Evolutionary conservation across 1,140 invertebrate genomes (phyloP).

Genomic region (Lepidurus packardi): DNA sequence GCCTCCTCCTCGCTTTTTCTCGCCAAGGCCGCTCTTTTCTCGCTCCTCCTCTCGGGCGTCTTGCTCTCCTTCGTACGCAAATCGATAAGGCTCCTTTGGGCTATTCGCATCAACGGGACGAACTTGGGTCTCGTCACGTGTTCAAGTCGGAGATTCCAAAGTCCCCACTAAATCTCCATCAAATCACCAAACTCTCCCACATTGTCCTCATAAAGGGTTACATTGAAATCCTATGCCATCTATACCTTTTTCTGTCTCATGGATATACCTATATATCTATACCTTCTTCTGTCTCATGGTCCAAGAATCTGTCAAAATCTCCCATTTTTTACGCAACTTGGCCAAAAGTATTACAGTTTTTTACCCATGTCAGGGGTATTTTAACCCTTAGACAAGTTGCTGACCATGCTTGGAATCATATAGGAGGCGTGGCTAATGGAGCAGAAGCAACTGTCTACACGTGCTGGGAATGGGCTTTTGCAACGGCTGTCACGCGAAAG

Average conservation of each 20-base stretch:
- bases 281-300: too few species aligned
- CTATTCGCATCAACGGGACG: background rate
- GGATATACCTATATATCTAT: too few species aligned
- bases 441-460: background rate
- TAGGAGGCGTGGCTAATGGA: background rate
- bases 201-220: too few species aligned
- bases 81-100: background rate
- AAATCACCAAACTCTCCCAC: too few species aligned
- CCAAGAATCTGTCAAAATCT: too few species aligned
- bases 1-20: background rate
- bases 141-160: background rate
- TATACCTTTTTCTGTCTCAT: too few species aligned
- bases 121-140: background rate
- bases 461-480: background rate
- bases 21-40: background rate
- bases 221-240: too few species aligned
- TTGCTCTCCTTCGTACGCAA: background rate
- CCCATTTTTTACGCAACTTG: too few species aligned
- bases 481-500: background rate
- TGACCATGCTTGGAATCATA: background rate
- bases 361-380: too few species aligned
- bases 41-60: background rate
- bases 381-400: background rate
- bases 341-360: too few species aligned
- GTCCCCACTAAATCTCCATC: too few species aligned